phyloP scores from a whole-genome alignment of 2,888 invertebrate species.

The Steinernema hermaphroditum region DNA sequence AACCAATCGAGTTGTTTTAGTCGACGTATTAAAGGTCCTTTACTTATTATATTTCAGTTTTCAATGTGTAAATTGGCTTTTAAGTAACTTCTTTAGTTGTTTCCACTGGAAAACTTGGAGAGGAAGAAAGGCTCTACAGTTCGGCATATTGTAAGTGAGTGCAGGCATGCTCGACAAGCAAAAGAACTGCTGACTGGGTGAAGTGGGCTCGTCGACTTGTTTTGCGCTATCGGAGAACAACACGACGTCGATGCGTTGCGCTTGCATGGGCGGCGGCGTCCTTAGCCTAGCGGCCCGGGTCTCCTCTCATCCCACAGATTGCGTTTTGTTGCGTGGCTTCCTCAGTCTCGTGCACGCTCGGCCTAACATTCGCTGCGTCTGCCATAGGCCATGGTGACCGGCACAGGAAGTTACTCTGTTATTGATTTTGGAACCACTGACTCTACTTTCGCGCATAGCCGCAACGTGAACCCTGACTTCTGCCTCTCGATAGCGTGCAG shows the following conservation, averaged over 20 bases:
- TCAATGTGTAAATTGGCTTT: too few relatives aligned
- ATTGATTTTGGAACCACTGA: constrained; percentile 7
- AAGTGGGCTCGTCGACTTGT: not conserved
- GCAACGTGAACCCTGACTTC: not conserved
- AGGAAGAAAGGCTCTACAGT: too few relatives aligned
- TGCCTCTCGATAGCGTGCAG: not conserved
- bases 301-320: constrained; percentile 16
- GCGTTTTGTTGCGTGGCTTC: constrained; percentile 4
- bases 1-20: too few relatives aligned
- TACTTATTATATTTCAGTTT: too few relatives aligned
- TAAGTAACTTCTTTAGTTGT: too few relatives aligned
- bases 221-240: constrained; percentile 6
- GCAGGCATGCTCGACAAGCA: too few relatives aligned
- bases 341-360: constrained; percentile 4
- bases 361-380: not conserved
- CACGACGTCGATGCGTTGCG: constrained; percentile 7
- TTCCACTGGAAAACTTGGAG: too few relatives aligned
- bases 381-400: constrained; percentile 12
- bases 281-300: not conserved
- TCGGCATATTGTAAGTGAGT: too few relatives aligned
- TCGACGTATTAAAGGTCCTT: too few relatives aligned
- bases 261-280: constrained; percentile 23
- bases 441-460: not conserved
- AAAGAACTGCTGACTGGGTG: too few relatives aligned
- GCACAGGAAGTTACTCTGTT: not conserved